phyloP scores from a whole-genome alignment of 2,797 vertebrate genomes.

The Sebastes steindachneri region DNA sequence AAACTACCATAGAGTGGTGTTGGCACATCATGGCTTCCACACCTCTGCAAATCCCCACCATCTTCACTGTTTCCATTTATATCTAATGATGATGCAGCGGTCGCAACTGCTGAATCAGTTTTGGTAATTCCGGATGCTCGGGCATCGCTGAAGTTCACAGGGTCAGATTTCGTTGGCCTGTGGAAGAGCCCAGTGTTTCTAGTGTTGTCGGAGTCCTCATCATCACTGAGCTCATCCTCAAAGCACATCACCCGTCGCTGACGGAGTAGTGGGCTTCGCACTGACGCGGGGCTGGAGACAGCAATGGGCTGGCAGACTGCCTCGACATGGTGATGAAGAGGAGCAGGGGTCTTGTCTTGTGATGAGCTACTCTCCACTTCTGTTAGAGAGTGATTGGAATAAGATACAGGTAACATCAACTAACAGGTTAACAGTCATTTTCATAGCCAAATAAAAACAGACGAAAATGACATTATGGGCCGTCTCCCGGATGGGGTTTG shows the following conservation, averaged over 20 bases:
- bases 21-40: conserved; percentile 62
- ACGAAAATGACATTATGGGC: not conserved
- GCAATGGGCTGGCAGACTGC: conserved; percentile 75
- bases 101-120: conserved; percentile 56
- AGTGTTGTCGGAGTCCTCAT: conserved; percentile 16
- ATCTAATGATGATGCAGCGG: conserved; percentile 71
- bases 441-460: not conserved
- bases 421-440: not conserved
- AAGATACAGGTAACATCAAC: not conserved
- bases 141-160: not conserved
- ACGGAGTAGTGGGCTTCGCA: conserved; percentile 89
- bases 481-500: not conserved
- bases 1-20: conserved; percentile 68
- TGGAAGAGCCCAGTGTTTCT: not conserved
- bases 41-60: conserved; percentile 62
- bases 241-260: conserved; percentile 87
- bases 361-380: conserved; percentile 1
- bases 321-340: conserved; percentile 69
- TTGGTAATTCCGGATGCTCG: conserved; percentile 54
- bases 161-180: conserved; percentile 15
- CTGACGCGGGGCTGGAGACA: conserved; percentile 81
- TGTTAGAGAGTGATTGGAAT: conserved; percentile 4
- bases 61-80: conserved; percentile 71
- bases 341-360: conserved; percentile 47
- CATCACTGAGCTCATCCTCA: conserved; percentile 82